A percentile compares a stretch with the other conserved stretches of the same genome.
Evolutionary conservation across 2,888 invertebrate species (phyloP).

Genomic region (Empis stercorea): DNA sequence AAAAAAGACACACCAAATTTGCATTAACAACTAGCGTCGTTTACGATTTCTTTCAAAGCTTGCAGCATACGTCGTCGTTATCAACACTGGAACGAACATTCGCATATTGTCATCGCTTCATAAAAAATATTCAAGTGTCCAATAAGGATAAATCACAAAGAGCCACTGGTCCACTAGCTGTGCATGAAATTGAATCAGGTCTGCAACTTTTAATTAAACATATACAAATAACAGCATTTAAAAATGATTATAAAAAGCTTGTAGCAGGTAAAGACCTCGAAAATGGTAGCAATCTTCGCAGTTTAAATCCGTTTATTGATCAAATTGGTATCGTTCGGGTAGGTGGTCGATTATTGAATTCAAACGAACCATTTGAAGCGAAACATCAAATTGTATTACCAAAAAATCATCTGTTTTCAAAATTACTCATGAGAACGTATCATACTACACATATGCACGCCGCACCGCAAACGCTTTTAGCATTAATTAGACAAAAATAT

Average conservation of each 20-base stretch:
- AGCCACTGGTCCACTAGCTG: not conserved
- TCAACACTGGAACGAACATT: not conserved
- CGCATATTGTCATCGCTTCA: not conserved
- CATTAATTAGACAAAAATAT: conserved; percentile 10
- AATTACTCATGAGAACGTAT: conserved; percentile 2
- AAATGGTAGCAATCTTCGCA: not conserved
- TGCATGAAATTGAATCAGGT: not conserved
- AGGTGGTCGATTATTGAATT: not conserved
- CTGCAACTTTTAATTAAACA: not conserved
- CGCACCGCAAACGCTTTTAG: conserved; percentile 1
- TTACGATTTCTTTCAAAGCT: not conserved
- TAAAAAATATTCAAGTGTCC: not conserved
- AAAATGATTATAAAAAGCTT: not conserved
- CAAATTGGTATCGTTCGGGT: not conserved
- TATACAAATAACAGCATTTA: not conserved
- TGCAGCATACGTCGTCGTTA: not conserved
- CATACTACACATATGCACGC: not conserved
- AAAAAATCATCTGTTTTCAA: not conserved
- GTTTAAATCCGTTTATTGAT: not conserved
- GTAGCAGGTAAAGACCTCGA: too few relatives aligned
- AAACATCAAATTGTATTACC: conserved; percentile 4
- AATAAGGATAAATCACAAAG: not conserved
- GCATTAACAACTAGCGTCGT: not conserved
- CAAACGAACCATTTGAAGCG: not conserved
- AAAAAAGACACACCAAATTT: not conserved